A percentile compares a stretch with the other conserved stretches of the same genome.
Conservation (phyloP, 2,888 invertebrate species). For the Ophioninae sp. region DNA sequence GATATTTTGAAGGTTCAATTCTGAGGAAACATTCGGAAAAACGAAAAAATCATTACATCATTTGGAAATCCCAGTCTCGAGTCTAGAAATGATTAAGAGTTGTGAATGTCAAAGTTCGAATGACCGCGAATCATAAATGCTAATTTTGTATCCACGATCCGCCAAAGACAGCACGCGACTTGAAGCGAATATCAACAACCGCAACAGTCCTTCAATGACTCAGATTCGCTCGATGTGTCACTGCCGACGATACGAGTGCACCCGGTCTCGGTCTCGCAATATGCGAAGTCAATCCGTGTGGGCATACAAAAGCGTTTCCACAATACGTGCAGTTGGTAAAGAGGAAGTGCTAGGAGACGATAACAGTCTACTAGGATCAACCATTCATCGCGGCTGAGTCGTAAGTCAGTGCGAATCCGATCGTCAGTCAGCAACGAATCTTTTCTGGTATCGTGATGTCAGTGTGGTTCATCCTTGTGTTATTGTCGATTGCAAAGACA, state of each 20-base stretch:
- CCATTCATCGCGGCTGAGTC: constrained; percentile 13
- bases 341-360: constrained; percentile 13
- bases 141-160: constrained; percentile 19
- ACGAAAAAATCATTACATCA: not conserved
- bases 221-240: constrained; percentile 16
- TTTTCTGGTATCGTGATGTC: constrained; percentile 54
- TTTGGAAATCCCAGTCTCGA: constrained; percentile 25
- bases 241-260: not conserved
- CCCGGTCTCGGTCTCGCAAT: constrained; percentile 18
- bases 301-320: constrained; percentile 1
- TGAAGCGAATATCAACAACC: constrained; percentile 38
- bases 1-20: not conserved
- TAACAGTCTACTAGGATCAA: not conserved
- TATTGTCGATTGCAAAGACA: constrained; percentile 4
- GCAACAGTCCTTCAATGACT: constrained; percentile 46
- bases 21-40: too few species aligned
- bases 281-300: not conserved
- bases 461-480: constrained; percentile 34
- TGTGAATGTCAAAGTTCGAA: not conserved
- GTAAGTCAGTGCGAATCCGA: constrained; percentile 22
- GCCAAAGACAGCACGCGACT: constrained; percentile 11
- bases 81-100: not conserved
- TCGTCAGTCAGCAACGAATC: constrained; percentile 44
- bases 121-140: not conserved
- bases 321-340: constrained; percentile 21